A percentile compares a stretch with the other conserved stretches of the same genome.
Evolutionary conservation across 30 jellyfish, hydroid and myxozoan species (phyloP).

Genomic region (Hydractinia echinata): DNA sequence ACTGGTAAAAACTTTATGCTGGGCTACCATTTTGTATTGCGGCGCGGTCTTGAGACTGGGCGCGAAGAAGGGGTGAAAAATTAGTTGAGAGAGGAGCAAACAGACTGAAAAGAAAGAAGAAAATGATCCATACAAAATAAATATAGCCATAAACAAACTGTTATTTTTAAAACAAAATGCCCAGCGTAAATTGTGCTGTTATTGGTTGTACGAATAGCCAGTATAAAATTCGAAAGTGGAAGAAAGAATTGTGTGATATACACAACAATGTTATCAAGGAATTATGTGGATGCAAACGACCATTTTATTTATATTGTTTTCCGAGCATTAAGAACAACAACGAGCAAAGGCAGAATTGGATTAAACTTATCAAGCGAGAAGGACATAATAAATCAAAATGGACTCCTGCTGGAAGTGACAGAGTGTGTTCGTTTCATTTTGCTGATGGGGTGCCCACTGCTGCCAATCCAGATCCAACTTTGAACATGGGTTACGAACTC

Average conservation of each 20-base stretch:
- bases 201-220: slow-evolving; percentile 29
- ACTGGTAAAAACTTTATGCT: too few species aligned
- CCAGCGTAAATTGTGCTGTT: slow-evolving; percentile 35
- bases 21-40: too few species aligned
- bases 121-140: too few species aligned
- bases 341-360: slow-evolving; percentile 25
- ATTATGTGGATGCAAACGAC: slow-evolving; percentile 25
- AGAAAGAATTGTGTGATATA: slow-evolving; percentile 17
- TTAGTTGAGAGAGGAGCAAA: too few species aligned
- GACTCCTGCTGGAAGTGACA: slow-evolving; percentile 14
- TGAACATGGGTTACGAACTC: background rate
- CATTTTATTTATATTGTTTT: slow-evolving; percentile 12
- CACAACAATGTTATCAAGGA: background rate
- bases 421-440: background rate
- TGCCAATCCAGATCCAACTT: background rate
- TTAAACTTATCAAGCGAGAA: slow-evolving; percentile 18
- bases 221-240: slow-evolving; percentile 19
- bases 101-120: too few species aligned
- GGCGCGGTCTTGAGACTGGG: too few species aligned
- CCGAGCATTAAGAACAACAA: slow-evolving; percentile 10
- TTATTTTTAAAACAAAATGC: slow-evolving; percentile 16
- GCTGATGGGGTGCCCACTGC: slow-evolving; percentile 11
- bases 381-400: background rate
- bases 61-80: too few species aligned
- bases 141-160: background rate